Percentiles rank a stretch among this genome's conserved stretches.
These are phyloP conservation scores for Dermatemys mawii DNA, from an alignment of 2,113 vertebrate genomes.

Conservation along the genomic window DNA sequence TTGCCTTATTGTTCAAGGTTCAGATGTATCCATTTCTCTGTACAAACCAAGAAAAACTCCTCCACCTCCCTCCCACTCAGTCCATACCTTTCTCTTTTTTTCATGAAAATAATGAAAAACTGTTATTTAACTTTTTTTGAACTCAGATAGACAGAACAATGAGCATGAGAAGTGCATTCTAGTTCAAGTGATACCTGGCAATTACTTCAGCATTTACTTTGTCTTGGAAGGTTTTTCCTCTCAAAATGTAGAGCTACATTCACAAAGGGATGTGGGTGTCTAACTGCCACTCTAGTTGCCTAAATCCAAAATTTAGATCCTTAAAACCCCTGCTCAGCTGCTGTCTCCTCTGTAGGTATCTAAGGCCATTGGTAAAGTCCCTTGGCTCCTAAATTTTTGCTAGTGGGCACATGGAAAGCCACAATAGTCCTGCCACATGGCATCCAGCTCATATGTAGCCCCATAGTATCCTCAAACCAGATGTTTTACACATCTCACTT, in stretches of 20 bases:
- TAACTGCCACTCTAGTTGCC: background rate
- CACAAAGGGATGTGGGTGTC: background rate
- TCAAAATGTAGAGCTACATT: background rate
- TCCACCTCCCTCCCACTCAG: background rate
- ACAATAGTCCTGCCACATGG: background rate
- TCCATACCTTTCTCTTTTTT: background rate
- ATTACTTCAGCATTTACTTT: background rate
- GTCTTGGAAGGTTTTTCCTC: background rate
- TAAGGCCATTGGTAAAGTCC: background rate
- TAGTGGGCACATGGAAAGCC: background rate
- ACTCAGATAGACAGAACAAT: background rate
- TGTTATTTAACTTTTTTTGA: background rate
- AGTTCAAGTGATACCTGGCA: background rate
- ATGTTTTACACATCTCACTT: background rate
- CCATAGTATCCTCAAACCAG: background rate
- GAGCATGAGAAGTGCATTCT: background rate
- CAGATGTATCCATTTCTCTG: conserved; percentile 9
- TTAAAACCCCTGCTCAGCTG: background rate
- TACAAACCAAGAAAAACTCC: background rate
- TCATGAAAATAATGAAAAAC: background rate
- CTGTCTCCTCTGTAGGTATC: background rate
- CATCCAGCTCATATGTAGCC: background rate
- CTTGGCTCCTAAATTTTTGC: background rate
- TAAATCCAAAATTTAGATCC: background rate
- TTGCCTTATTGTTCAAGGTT: background rate